Conservation (phyloP, 2,888 invertebrate genomes). For the Latheticus oryzae region DNA sequence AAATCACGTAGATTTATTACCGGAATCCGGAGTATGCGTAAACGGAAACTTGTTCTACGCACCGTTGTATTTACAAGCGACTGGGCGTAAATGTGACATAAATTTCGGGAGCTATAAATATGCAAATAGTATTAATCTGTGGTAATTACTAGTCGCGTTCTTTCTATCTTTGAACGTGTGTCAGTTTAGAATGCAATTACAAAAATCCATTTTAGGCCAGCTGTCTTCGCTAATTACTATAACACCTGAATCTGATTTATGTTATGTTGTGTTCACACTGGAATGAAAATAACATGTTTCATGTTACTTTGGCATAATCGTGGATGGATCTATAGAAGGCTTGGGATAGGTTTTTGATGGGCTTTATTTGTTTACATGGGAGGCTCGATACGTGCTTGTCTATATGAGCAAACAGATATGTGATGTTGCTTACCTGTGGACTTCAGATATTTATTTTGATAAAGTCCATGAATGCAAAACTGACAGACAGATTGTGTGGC, state of each 20-base stretch:
- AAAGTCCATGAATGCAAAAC: too few relatives aligned
- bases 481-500: too few relatives aligned
- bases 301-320: constrained; percentile 15
- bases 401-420: constrained; percentile 1
- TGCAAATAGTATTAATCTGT: constrained; percentile 35
- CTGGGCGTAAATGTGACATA: constrained; percentile 36
- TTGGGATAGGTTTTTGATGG: constrained; percentile 1
- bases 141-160: constrained; percentile 29
- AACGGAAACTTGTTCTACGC: constrained; percentile 28
- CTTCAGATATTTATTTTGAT: neutral
- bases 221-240: constrained; percentile 22
- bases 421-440: constrained; percentile 4
- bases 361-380: constrained; percentile 2
- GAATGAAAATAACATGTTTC: constrained; percentile 18
- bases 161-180: constrained; percentile 15
- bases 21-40: constrained; percentile 25
- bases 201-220: constrained; percentile 35
- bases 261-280: constrained; percentile 4
- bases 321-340: constrained; percentile 8
- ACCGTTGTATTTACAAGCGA: constrained; percentile 27
- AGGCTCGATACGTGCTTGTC: neutral
- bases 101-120: constrained; percentile 29
- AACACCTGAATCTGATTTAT: constrained; percentile 27
- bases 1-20: constrained; percentile 25
- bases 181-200: constrained; percentile 35